Evolutionary conservation across 2,797 vertebrate species (phyloP).

Genomic region (Eospalax fontanierii): DNA sequence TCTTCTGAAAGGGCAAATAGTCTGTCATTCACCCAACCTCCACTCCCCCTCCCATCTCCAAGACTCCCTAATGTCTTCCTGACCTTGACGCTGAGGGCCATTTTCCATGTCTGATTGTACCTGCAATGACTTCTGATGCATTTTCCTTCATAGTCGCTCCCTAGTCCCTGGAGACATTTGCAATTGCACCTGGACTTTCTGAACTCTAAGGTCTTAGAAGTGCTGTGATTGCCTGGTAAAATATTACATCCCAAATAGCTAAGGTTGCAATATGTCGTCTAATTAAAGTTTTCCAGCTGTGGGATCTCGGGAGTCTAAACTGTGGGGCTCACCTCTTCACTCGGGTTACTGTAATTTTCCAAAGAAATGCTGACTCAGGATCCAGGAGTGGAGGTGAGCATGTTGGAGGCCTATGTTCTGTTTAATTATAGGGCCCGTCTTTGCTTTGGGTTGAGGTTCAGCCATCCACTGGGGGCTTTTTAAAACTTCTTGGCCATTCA

Average conservation of each 20-base stretch:
- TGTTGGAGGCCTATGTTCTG: not conserved
- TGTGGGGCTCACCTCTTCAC: conserved; percentile 38
- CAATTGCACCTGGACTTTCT: not conserved
- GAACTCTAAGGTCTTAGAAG: conserved; percentile 20
- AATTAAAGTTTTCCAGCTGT: conserved; percentile 62
- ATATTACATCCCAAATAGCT: conserved; percentile 32
- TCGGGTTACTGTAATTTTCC: conserved; percentile 63
- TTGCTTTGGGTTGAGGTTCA: not conserved
- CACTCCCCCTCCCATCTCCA: no score
- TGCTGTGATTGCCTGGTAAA: conserved; percentile 10
- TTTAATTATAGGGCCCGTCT: conserved; percentile 46
- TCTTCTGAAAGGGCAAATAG: not conserved
- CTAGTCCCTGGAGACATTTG: not conserved
- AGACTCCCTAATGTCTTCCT: not conserved
- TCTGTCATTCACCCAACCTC: not conserved
- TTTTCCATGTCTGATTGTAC: not conserved
- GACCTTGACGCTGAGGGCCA: not conserved
- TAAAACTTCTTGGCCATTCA: conserved; percentile 17
- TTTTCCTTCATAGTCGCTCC: not conserved
- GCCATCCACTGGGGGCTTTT: not conserved
- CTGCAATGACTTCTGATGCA: not conserved
- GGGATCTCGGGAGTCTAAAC: conserved; percentile 34
- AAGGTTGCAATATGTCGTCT: conserved; percentile 46
- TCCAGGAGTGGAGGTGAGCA: not conserved
- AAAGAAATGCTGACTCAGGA: conserved; percentile 68